These are phyloP conservation scores for Sciurus vulgaris DNA, from an alignment of 2,797 vertebrate species.

Conservation along the genomic window DNA sequence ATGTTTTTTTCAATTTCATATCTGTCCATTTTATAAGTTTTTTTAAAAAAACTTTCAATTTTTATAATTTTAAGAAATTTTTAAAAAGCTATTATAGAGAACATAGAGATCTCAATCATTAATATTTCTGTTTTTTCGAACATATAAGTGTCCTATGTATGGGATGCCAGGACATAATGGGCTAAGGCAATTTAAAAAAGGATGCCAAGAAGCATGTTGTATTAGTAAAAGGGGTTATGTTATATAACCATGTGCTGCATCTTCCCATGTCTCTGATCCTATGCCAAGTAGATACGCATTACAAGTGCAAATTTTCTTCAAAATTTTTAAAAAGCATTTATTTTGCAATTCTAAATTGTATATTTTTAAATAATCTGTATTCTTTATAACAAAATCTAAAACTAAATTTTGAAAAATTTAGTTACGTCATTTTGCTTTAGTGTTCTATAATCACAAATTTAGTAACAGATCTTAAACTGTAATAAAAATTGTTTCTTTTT, in stretches of 20 bases:
- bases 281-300: background rate
- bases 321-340: background rate
- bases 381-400: constrained; percentile 56
- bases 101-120: constrained; percentile 18
- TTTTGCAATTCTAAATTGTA: constrained; percentile 13
- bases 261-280: background rate
- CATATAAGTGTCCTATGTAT: background rate
- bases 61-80: constrained; percentile 63
- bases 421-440: constrained; percentile 39
- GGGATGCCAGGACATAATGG: too few species aligned
- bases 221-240: background rate
- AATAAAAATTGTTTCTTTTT: background rate
- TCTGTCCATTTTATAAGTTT: background rate
- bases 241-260: background rate
- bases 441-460: background rate
- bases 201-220: background rate
- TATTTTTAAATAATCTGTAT: background rate
- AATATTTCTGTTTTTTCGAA: background rate
- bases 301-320: background rate
- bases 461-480: background rate
- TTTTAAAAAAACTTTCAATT: constrained; percentile 44
- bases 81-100: background rate
- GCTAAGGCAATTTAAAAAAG: constrained; percentile 4
- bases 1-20: constrained; percentile 22
- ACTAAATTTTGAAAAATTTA: constrained; percentile 60